phyloP scores from a whole-genome alignment of 2,888 invertebrate genomes.

The Cerastoderma edule region DNA sequence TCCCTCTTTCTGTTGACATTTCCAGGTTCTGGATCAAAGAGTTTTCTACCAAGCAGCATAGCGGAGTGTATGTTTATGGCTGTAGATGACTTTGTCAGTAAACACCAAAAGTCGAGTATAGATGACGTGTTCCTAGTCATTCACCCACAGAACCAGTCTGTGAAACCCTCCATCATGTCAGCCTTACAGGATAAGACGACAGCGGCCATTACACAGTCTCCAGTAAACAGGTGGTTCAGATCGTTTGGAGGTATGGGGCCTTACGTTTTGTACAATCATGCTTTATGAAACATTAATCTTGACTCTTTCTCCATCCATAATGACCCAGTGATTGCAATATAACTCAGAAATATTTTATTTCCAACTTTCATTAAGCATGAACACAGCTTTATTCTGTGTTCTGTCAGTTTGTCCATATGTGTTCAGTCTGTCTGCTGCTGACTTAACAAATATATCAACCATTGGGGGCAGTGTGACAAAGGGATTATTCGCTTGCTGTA shows the following conservation, averaged over 20 bases:
- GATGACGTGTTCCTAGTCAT: conserved; percentile 57
- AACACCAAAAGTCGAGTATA: conserved; percentile 27
- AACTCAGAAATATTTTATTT: too few relatives aligned
- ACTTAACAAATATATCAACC: too few relatives aligned
- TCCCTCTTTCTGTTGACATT: neutral
- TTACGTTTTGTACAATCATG: neutral
- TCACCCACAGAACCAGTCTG: conserved; percentile 30
- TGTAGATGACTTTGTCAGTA: conserved; percentile 51
- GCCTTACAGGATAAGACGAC: conserved; percentile 52
- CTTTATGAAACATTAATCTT: neutral
- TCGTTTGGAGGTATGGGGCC: conserved; percentile 21
- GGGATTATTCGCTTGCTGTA: too few relatives aligned
- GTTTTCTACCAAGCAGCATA: conserved; percentile 45
- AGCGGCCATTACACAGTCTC: conserved; percentile 33
- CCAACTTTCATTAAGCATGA: too few relatives aligned
- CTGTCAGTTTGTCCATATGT: too few relatives aligned
- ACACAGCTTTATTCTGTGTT: too few relatives aligned
- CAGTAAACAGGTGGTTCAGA: conserved; percentile 29
- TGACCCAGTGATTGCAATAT: too few relatives aligned
- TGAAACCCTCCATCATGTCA: conserved; percentile 43
- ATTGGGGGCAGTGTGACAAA: too few relatives aligned
- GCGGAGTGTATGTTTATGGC: conserved; percentile 56
- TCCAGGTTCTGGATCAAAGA: conserved; percentile 43
- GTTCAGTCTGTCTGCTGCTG: too few relatives aligned
- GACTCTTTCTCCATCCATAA: too few relatives aligned